Percentiles rank a stretch among this genome's conserved stretches.
These are phyloP conservation scores for Lutraria lutraria DNA, from an alignment of 2,888 invertebrate species.

Conservation along the genomic window DNA sequence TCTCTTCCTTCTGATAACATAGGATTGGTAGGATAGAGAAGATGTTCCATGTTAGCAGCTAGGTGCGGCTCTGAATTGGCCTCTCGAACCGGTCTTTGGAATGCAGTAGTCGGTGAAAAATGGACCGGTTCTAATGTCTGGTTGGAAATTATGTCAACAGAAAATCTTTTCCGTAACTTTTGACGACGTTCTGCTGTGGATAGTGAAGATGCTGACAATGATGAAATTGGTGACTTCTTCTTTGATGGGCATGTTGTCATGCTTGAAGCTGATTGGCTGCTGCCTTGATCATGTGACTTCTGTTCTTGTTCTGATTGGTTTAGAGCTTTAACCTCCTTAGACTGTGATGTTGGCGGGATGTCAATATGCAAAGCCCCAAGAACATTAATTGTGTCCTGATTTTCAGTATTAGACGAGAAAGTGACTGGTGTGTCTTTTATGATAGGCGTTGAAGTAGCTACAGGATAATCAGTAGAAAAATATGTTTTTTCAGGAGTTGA, in stretches of 20 bases:
- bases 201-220: slow-evolving; percentile 47
- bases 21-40: slow-evolving; percentile 75
- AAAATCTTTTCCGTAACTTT: slow-evolving; percentile 81
- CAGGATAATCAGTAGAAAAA: slow-evolving; percentile 56
- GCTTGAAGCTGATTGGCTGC: slow-evolving; percentile 55
- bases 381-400: slow-evolving; percentile 21
- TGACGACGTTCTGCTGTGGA: slow-evolving; percentile 59
- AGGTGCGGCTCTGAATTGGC: slow-evolving; percentile 84
- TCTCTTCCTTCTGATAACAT: slow-evolving; percentile 74
- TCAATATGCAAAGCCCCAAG: slow-evolving; percentile 65
- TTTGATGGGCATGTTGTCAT: slow-evolving; percentile 28
- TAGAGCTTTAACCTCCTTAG: background rate
- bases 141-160: slow-evolving; percentile 79
- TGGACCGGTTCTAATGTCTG: slow-evolving; percentile 67
- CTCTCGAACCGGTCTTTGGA: slow-evolving; percentile 75
- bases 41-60: slow-evolving; percentile 69
- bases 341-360: slow-evolving; percentile 53
- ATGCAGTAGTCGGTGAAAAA: slow-evolving; percentile 67
- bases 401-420: slow-evolving; percentile 32
- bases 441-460: slow-evolving; percentile 57
- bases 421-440: slow-evolving; percentile 48
- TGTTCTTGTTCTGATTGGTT: slow-evolving; percentile 42
- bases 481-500: slow-evolving; percentile 55
- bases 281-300: slow-evolving; percentile 59
- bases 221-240: slow-evolving; percentile 24